A percentile compares a stretch with the other conserved stretches of the same genome.
phyloP scores from a whole-genome alignment of 1,140 invertebrate genomes.

The Drosophila rhopaloa region DNA sequence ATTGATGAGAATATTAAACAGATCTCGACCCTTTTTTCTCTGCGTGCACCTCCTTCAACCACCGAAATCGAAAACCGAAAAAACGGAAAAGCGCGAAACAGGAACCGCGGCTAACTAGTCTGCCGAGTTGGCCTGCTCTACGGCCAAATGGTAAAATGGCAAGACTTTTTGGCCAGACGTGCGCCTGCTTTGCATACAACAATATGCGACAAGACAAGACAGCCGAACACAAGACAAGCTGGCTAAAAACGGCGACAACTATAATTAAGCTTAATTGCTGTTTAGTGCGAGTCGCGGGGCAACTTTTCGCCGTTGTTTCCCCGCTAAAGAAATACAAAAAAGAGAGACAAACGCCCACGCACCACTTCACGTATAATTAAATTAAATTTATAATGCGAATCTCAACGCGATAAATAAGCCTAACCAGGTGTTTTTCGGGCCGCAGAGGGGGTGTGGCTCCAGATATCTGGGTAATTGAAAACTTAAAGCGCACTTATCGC shows the following conservation, averaged over 20 bases:
- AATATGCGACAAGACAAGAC: constrained; percentile 64
- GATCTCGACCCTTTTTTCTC: constrained; percentile 2
- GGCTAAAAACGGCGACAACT: constrained; percentile 82
- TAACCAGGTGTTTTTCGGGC: constrained; percentile 59
- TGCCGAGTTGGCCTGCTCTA: constrained; percentile 23
- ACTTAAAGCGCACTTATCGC: constrained; percentile 53
- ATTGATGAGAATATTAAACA: too few species aligned
- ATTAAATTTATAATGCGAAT: constrained; percentile 70
- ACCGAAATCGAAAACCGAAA: constrained; percentile 53
- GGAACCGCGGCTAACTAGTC: constrained; percentile 74
- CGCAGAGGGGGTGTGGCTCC: constrained; percentile 9
- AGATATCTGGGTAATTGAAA: constrained; percentile 43
- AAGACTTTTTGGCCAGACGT: constrained; percentile 46
- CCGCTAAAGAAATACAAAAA: constrained; percentile 23
- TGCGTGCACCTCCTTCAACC: constrained; percentile 18
- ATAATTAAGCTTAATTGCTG: constrained; percentile 84
- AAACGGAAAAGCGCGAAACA: constrained; percentile 61
- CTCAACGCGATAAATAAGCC: constrained; percentile 54
- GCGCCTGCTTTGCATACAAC: constrained; percentile 78
- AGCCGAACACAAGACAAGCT: constrained; percentile 64
- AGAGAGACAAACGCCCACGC: constrained; percentile 35
- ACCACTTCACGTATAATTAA: constrained; percentile 63
- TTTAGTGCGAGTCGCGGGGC: constrained; percentile 69
- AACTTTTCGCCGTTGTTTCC: constrained; percentile 40
- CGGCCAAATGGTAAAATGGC: constrained; percentile 8